A percentile compares a stretch with the other conserved stretches of the same genome.
phyloP scores from a whole-genome alignment of 2,797 vertebrate genomes.

The Falco berigora region DNA sequence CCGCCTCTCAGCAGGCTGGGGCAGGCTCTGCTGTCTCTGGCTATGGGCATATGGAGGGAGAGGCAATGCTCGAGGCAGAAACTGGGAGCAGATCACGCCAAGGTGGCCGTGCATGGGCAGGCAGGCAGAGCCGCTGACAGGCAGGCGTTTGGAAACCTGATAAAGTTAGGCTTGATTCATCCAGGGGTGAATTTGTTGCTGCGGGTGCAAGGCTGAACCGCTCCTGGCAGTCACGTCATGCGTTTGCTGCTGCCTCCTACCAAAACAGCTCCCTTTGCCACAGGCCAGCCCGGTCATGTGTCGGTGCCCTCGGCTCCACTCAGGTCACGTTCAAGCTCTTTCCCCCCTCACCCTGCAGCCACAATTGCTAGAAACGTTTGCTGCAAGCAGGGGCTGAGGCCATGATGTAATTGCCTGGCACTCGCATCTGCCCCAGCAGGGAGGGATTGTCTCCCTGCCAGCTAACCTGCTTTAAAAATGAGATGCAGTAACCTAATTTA shows the following conservation, averaged over 20 bases:
- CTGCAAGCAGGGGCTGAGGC: neutral
- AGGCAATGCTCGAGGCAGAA: neutral
- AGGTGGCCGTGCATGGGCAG: neutral
- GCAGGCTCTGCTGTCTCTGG: neutral
- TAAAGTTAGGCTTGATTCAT: neutral
- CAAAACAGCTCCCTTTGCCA: neutral
- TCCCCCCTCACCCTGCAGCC: neutral
- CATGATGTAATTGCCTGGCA: neutral
- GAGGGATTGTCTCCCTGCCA: neutral
- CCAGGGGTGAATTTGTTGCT: neutral
- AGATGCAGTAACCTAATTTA: neutral
- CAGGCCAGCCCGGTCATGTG: neutral
- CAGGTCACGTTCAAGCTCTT: neutral
- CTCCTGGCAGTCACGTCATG: neutral
- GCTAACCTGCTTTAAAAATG: neutral
- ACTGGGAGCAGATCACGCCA: fast-evolving
- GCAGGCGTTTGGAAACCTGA: neutral
- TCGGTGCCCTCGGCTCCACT: neutral
- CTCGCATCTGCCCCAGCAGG: neutral
- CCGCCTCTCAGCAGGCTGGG: neutral
- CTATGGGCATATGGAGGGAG: neutral
- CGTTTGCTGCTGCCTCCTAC: neutral
- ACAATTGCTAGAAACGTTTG: neutral
- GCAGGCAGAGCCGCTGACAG: neutral
- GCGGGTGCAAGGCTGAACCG: neutral